phyloP scores from a whole-genome alignment of 2,888 invertebrate genomes.

The Ennomos erosarius region DNA sequence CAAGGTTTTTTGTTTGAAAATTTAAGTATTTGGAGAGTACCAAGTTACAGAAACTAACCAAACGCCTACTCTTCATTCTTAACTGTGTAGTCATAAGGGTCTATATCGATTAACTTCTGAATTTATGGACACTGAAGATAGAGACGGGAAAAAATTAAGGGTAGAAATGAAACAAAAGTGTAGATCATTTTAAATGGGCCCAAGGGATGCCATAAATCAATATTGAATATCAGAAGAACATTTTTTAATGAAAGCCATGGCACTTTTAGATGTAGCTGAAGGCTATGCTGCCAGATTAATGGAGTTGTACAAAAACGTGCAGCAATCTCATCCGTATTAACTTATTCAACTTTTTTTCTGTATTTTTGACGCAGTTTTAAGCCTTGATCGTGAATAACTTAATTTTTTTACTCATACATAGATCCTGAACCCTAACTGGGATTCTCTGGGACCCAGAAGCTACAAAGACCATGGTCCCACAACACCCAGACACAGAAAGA shows the following conservation, averaged over 20 bases:
- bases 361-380: no score
- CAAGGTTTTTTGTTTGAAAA: constrained; percentile 27
- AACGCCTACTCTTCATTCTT: neutral
- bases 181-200: constrained; percentile 49
- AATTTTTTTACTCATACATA: no score
- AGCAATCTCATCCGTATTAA: no score
- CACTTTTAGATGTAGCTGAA: constrained; percentile 25
- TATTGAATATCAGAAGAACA: constrained; percentile 50
- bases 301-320: constrained; percentile 13
- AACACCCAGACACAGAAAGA: no score
- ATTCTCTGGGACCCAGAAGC: no score
- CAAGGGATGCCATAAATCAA: constrained; percentile 59
- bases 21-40: constrained; percentile 7
- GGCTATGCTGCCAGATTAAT: constrained; percentile 25
- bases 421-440: no score
- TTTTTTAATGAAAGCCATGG: constrained; percentile 39
- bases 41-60: neutral
- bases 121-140: neutral
- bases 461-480: no score
- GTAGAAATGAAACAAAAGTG: constrained; percentile 54
- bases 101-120: neutral
- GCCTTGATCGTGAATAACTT: no score
- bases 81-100: neutral
- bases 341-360: no score
- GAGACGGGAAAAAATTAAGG: constrained; percentile 25